Base-by-base conservation (phyloP, 2,113 vertebrate species). In the Melanerpes formicivorus region DNA sequence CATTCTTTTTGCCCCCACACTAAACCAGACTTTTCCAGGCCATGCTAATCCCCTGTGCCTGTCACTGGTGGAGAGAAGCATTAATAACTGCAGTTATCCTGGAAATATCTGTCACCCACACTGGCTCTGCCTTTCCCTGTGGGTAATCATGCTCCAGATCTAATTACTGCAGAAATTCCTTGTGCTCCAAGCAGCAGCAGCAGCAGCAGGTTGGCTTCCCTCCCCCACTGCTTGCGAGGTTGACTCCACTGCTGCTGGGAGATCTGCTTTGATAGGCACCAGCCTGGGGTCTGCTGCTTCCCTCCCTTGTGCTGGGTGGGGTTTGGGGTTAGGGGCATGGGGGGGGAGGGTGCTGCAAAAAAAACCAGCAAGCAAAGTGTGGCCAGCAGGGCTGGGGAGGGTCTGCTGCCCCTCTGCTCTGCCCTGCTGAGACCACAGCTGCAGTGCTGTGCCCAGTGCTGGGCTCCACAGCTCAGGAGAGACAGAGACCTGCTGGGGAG, bases 61-160 rank as follows among this genome's bases (percentile, higher is more conserved):
- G 87, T 93, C 94, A 94, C 80, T 90, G 93, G 73, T n/a, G 70
- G 81, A 95, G 93, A 93, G 94, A 93, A 95, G 85, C 96, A 96
- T 94, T 96, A 95, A 96, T 96, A 95, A 96, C 96, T 83, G 84
- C 95, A 90, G 95, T 96, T 96, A 96, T 96, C 91, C 90, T 93
- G 90, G 93, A 96, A 96, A 91, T 92, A 93, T 89, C 96, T 96
- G 96, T 96, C 95, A 96, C 95, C 94, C 87, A 92, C 95, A 93
- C 96, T 96, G 94, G 94, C 94, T 96, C 95, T 85, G 81, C 3
- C 3, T 85, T 91, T 96, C 94, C 95, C 94, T 96, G 86, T 89
- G 94, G 95, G 93, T 96, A 95, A 93, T 96, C 93, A 72, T 2
- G 69, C 89, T 96, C 89, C 95, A 96, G 93, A 96, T 96, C 94